Evolutionary conservation across 2,113 vertebrate genomes (phyloP), one percentile per base, ranked within the genome.

Genomic region (Elanoides forficatus): DNA sequence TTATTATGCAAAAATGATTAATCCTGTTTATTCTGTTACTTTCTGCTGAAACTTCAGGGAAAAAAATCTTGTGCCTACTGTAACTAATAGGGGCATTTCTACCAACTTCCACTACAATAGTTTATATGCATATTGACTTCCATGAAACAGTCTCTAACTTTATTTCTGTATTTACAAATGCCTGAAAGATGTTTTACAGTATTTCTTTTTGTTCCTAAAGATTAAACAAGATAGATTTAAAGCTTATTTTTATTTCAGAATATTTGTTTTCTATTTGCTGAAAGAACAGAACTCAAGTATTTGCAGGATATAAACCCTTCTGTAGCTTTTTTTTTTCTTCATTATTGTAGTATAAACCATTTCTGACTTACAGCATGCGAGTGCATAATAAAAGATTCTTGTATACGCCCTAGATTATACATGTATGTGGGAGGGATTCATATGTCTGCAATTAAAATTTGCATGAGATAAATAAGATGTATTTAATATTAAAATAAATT

Each of bases 371-470:
- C 7, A 97, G 67, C 72, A 87, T 70, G 55, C 76, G 88, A 95
- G 81, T 93, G 73, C 78, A 94, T 90, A 59, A 84, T 87, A 75
- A 90, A 81, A 93, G 78, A 78, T 94, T 86, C 84, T 76, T 96
- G 59, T 81, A 29, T 81, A 84, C 5, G 59, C 92, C 79, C 79
- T 79, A 81, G 79, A 96, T 95, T 94, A 76, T 94, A 88, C 36
- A 72, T 85, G 66, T 76, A 42, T 78, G 83, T 95, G 86, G 91
- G 94, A 92, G 88, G 86, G 65, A 63, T 93, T 92, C 48, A 15
- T 96, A 72, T 90, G 62, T 68, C 92, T 91, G 88, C 92, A 96
- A 93, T 96, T 95, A 81, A 78, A 97, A 97, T 97, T 81, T 97
- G 85, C 79, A 86, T 93, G 66, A 68, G 63, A 93, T 95, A 92